Percentiles rank a stretch among this genome's conserved stretches.
phyloP scores from a whole-genome alignment of 2,888 invertebrate species.

The Spodoptera picta region DNA sequence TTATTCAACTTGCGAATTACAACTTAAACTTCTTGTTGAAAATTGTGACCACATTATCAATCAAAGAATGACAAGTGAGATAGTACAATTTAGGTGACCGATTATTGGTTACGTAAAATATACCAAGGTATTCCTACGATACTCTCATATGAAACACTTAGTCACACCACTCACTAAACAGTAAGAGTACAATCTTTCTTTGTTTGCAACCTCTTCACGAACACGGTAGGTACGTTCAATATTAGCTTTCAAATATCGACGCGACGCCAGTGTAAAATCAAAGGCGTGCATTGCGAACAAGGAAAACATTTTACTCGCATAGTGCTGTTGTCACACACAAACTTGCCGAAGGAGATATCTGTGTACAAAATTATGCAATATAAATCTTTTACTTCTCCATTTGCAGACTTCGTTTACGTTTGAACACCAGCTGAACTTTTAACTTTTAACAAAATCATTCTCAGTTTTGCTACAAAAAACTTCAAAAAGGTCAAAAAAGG shows the following conservation, averaged over 20 bases:
- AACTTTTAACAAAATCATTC: not conserved
- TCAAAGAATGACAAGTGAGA: too few relatives aligned
- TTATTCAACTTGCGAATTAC: too few relatives aligned
- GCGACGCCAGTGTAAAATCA: slow-evolving; percentile 59
- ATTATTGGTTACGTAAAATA: too few relatives aligned
- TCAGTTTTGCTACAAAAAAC: slow-evolving; percentile 29
- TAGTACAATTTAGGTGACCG: too few relatives aligned
- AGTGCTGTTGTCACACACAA: slow-evolving; percentile 57
- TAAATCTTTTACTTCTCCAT: slow-evolving; percentile 31
- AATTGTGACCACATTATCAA: too few relatives aligned
- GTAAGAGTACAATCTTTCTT: slow-evolving; percentile 6
- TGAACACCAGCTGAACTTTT: too few relatives aligned
- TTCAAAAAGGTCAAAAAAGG: slow-evolving; percentile 33
- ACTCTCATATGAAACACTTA: too few relatives aligned
- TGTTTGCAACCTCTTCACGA: slow-evolving; percentile 7
- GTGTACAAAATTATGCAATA: slow-evolving; percentile 45
- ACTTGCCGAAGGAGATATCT: slow-evolving; percentile 56
- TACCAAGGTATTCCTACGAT: too few relatives aligned
- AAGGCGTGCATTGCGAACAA: slow-evolving; percentile 61
- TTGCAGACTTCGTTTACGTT: slow-evolving; percentile 9
- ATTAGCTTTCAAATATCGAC: slow-evolving; percentile 64
- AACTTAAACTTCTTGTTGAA: too few relatives aligned
- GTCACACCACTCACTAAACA: not conserved
- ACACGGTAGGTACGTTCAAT: slow-evolving; percentile 55
- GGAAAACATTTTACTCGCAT: slow-evolving; percentile 69